Percentiles rank a stretch among this genome's conserved stretches.
Evolutionary conservation across 2,888 invertebrate species (phyloP).

Genomic region (Drosophila cracens): DNA sequence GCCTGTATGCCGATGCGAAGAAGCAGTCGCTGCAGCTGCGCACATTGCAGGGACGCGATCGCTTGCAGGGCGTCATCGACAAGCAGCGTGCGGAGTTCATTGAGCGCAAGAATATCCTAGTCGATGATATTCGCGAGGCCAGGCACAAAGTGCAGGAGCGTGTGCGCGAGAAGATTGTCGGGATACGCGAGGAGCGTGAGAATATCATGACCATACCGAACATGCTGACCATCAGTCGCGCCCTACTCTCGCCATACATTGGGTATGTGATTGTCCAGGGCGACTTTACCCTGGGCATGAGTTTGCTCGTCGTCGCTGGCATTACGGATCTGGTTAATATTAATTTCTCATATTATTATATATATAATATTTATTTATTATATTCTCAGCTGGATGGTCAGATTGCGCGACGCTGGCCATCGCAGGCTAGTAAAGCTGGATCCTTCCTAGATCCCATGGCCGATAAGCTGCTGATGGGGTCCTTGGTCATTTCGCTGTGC

Average conservation of each 20-base stretch:
- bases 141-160: conserved; percentile 90
- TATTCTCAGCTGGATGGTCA: conserved; percentile 93
- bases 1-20: conserved; percentile 82
- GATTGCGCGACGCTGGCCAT: conserved; percentile 96
- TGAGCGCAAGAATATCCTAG: conserved; percentile 87
- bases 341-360: not conserved
- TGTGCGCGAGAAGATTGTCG: conserved; percentile 91
- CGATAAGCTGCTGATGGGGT: conserved; percentile 96
- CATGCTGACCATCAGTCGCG: conserved; percentile 93
- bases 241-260: conserved; percentile 93
- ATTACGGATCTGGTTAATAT: conserved; percentile 93
- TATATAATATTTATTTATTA: not conserved
- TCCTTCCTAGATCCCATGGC: conserved; percentile 98
- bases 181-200: conserved; percentile 87
- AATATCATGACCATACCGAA: conserved; percentile 98
- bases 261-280: conserved; percentile 94
- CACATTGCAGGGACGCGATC: conserved; percentile 85
- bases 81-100: conserved; percentile 88
- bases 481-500: conserved; percentile 94
- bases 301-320: conserved; percentile 93
- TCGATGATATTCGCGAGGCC: conserved; percentile 90
- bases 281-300: conserved; percentile 92
- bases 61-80: conserved; percentile 87
- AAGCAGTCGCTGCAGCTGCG: conserved; percentile 81
- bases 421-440: conserved; percentile 96